Conservation (phyloP, 2,113 vertebrate species). For the Dasypus novemcinctus region DNA sequence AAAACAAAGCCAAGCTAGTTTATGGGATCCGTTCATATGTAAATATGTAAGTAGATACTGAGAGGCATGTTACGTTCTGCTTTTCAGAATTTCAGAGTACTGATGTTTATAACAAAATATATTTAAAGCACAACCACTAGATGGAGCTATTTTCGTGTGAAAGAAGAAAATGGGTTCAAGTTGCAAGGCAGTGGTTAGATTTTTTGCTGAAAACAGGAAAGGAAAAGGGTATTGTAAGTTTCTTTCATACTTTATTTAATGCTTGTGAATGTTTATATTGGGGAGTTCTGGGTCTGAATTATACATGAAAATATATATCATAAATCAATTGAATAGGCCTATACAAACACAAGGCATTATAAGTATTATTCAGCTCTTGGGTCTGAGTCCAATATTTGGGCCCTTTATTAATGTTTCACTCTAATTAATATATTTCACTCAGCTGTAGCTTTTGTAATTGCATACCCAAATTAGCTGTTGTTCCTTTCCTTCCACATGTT, state of each 20-base stretch:
- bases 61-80: not conserved
- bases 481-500: not conserved
- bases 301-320: not conserved
- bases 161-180: not conserved
- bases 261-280: not conserved
- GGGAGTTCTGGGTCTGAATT: not conserved
- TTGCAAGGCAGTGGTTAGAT: not conserved
- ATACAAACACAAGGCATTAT: not conserved
- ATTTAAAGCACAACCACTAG: slow-evolving; percentile 24
- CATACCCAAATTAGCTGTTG: not conserved
- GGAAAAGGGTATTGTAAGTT: not conserved
- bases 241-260: not conserved
- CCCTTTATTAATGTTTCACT: not conserved
- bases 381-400: not conserved
- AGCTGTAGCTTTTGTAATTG: not conserved
- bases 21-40: not conserved
- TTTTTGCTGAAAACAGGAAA: slow-evolving; percentile 30
- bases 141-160: slow-evolving; percentile 29
- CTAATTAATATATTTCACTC: not conserved
- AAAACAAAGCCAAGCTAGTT: slow-evolving; percentile 17
- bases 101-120: not conserved
- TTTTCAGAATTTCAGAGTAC: slow-evolving; percentile 16
- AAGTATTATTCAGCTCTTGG: not conserved
- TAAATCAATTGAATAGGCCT: not conserved
- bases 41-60: not conserved